These are phyloP conservation scores for Muraenolepis orangiensis DNA, from an alignment of 2,797 vertebrate genomes.

Conservation along the genomic window DNA sequence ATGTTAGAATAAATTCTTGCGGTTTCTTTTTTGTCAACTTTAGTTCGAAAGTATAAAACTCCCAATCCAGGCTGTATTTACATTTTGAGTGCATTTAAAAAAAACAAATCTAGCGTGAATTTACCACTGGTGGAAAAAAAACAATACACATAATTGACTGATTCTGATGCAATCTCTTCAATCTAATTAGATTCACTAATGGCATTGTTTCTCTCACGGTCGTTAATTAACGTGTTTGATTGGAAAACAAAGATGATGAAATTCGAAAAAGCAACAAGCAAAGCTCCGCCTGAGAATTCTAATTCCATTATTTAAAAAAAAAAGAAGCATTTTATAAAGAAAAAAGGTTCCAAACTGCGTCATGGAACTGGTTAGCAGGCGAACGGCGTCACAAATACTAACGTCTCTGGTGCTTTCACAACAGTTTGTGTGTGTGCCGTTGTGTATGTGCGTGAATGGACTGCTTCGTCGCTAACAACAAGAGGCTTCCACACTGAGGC, in stretches of 20 bases:
- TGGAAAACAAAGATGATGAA: not conserved
- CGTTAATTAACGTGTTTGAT: constrained; percentile 14
- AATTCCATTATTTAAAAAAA: not conserved
- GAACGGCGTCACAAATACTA: not conserved
- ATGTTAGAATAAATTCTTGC: too few relatives aligned
- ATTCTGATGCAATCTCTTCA: constrained; percentile 8
- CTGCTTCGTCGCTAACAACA: too few relatives aligned
- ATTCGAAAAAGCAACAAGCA: not conserved
- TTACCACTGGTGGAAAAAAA: too few relatives aligned
- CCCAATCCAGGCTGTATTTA: not conserved
- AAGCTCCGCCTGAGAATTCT: not conserved
- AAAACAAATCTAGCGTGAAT: not conserved
- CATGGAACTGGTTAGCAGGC: not conserved
- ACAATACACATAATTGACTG: not conserved
- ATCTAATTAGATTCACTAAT: constrained; percentile 28
- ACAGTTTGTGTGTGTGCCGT: not conserved
- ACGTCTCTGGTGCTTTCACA: not conserved
- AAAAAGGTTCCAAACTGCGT: not conserved
- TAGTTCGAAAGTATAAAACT: not conserved
- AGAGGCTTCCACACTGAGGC: not conserved
- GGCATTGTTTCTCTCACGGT: constrained; percentile 13
- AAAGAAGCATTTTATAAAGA: not conserved
- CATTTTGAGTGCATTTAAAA: not conserved
- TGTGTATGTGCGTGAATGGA: too few relatives aligned
- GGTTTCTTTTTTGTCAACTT: not conserved